Evolutionary conservation across 1,140 invertebrate genomes (phyloP).

Genomic region (Antheraea pernyi): DNA sequence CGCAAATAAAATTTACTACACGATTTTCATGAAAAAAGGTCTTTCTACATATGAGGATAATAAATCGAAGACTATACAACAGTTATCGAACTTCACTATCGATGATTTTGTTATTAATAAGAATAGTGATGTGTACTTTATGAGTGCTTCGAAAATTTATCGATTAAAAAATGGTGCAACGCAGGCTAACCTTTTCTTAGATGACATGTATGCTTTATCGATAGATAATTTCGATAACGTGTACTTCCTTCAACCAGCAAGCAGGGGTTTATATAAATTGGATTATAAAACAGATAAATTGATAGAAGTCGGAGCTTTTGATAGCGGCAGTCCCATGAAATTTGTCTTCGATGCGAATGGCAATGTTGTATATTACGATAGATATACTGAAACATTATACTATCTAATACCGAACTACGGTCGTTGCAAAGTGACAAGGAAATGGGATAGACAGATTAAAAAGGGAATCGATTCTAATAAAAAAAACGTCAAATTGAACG

Average conservation of each 20-base stretch:
- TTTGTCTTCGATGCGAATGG: constrained; percentile 55
- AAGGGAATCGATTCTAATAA: not conserved
- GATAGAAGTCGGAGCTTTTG: constrained; percentile 48
- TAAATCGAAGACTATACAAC: constrained; percentile 34
- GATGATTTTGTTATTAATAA: constrained; percentile 61
- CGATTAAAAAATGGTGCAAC: constrained; percentile 44
- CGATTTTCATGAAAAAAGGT: constrained; percentile 45
- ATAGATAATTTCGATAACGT: constrained; percentile 48
- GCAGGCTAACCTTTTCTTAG: constrained; percentile 40
- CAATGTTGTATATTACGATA: constrained; percentile 55
- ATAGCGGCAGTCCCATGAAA: constrained; percentile 37
- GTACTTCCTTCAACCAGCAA: constrained; percentile 51
- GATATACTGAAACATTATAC: constrained; percentile 43
- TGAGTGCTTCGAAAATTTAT: constrained; percentile 44
- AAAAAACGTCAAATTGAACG: not conserved
- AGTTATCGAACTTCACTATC: constrained; percentile 41
- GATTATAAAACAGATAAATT: constrained; percentile 35
- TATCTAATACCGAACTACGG: constrained; percentile 51
- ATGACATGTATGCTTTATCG: constrained; percentile 48
- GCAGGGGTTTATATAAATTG: constrained; percentile 49
- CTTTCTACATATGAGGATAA: constrained; percentile 44
- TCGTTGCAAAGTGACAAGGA: constrained; percentile 38
- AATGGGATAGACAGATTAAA: not conserved
- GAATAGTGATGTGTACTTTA: constrained; percentile 51
- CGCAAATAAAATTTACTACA: constrained; percentile 48